A percentile compares a stretch with the other conserved stretches of the same genome.
These are phyloP conservation scores for Odobenus rosmarus DNA, from an alignment of 2,113 vertebrate genomes.

Conservation along the genomic window DNA sequence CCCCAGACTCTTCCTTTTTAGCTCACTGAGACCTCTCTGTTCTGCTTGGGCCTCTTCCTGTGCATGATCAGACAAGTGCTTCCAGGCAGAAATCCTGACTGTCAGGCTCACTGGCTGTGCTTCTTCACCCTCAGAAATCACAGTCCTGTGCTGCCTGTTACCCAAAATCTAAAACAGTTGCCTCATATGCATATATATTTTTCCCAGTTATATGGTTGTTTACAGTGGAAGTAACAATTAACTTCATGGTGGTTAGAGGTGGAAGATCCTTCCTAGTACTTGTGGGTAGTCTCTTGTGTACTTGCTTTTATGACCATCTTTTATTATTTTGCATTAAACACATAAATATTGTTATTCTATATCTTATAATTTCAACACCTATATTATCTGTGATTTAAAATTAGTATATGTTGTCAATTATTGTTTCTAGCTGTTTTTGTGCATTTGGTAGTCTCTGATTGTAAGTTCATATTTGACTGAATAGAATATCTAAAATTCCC, in stretches of 20 bases:
- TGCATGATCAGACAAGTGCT: background rate
- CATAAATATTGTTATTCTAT: background rate
- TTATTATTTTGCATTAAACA: background rate
- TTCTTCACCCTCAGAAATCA: background rate
- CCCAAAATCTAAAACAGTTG: background rate
- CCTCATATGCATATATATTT: background rate
- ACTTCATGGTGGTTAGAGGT: background rate
- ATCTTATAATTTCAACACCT: background rate
- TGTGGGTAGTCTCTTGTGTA: background rate
- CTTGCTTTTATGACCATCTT: background rate
- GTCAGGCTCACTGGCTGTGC: background rate
- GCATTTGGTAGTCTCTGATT: background rate
- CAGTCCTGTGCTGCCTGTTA: background rate
- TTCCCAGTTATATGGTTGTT: background rate
- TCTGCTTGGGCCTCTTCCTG: background rate
- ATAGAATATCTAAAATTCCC: background rate
- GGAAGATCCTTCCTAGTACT: accelerated
- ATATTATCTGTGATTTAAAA: background rate
- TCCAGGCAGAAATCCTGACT: no score
- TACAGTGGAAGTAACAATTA: background rate
- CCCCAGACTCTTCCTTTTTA: background rate
- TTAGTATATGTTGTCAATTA: background rate
- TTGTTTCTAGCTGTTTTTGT: background rate
- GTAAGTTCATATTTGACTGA: background rate
- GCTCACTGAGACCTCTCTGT: accelerated